phyloP scores from a whole-genome alignment of 1,140 invertebrate genomes.

The Watersipora subatra region DNA sequence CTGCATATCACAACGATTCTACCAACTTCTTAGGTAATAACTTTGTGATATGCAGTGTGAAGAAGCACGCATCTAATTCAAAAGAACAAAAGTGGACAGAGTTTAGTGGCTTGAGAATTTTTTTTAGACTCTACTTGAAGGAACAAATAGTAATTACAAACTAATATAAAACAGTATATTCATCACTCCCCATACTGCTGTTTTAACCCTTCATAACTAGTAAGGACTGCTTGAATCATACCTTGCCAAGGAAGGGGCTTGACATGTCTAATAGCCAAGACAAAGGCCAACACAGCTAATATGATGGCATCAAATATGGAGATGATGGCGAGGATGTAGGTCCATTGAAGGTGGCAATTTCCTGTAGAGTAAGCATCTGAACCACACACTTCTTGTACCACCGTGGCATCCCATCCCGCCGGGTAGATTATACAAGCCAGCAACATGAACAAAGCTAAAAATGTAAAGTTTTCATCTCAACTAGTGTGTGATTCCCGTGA shows the following conservation, averaged over 20 bases:
- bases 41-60: no score
- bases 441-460: conserved; percentile 46
- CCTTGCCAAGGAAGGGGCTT: conserved; percentile 18
- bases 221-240: no score
- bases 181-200: neutral
- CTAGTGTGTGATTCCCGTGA: no score
- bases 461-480: conserved; percentile 10
- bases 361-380: conserved; percentile 51
- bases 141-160: neutral
- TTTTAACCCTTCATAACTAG: neutral
- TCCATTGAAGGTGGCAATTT: conserved; percentile 77
- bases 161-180: neutral
- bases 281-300: conserved; percentile 77
- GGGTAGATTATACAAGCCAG: conserved; percentile 61
- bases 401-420: conserved; percentile 71
- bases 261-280: conserved; percentile 58
- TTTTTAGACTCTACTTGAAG: neutral
- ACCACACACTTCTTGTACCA: conserved; percentile 73
- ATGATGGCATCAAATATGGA: conserved; percentile 78
- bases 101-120: no score
- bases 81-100: no score
- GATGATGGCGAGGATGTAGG: conserved; percentile 81
- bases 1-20: no score
- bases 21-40: no score
- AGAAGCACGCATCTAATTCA: no score